These are phyloP conservation scores for Julus scandinavius DNA, from an alignment of 2,888 invertebrate genomes.

Conservation along the genomic window DNA sequence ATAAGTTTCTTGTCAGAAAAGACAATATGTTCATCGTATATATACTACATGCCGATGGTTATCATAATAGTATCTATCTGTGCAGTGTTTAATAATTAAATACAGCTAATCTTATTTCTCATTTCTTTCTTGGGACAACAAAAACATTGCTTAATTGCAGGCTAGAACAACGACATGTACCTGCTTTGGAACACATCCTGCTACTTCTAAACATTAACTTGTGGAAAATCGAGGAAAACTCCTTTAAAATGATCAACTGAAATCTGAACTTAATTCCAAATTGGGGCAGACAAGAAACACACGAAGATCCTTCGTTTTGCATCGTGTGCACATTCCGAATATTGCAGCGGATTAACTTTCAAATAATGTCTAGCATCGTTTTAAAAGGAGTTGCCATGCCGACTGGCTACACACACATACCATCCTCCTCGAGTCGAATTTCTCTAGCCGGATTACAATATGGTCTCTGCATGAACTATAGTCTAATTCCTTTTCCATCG, in stretches of 20 bases:
- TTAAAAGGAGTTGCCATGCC: slow-evolving; percentile 13
- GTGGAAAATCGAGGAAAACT: background rate
- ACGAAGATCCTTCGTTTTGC: background rate
- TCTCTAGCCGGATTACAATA: slow-evolving; percentile 6
- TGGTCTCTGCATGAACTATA: background rate
- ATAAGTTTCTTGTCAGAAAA: no score
- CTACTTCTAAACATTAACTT: no score
- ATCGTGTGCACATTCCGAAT: background rate
- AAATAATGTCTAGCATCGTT: slow-evolving; percentile 26
- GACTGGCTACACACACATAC: background rate
- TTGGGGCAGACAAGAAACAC: background rate
- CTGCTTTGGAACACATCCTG: no score
- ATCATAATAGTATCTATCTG: no score
- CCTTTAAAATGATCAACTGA: background rate
- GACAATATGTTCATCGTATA: no score
- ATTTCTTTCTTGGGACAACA: no score
- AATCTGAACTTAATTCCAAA: background rate
- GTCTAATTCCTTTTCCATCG: background rate
- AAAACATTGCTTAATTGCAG: no score
- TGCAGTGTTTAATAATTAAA: no score
- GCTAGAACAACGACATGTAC: no score
- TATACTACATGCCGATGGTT: no score
- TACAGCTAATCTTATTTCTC: no score
- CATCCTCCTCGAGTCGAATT: slow-evolving; percentile 6
- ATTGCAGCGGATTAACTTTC: slow-evolving; percentile 11